Evolutionary conservation across 92 coral and sea anemone genomes (phyloP).

Genomic region (Metridium senile): DNA sequence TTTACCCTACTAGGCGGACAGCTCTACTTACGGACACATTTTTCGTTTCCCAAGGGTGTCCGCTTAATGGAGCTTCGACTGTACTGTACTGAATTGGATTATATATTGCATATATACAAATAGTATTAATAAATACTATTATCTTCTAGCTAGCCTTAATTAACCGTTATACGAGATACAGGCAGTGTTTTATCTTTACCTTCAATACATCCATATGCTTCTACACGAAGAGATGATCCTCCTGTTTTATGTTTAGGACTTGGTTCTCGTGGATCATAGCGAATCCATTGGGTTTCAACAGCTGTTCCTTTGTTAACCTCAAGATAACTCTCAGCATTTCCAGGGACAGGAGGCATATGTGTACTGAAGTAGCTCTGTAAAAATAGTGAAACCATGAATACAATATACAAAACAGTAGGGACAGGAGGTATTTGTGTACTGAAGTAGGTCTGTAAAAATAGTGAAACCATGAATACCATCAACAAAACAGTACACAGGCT

Average conservation of each 20-base stretch:
- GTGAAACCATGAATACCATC: background rate
- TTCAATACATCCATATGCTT: constrained; percentile 31
- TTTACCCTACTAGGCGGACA: too few relatives aligned
- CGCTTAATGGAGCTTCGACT: too few relatives aligned
- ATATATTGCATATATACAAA: too few relatives aligned
- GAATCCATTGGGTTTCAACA: constrained; percentile 21
- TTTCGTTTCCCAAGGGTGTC: too few relatives aligned
- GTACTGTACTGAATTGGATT: too few relatives aligned
- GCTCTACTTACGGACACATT: too few relatives aligned
- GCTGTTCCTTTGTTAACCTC: constrained; percentile 20
- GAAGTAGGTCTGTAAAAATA: constrained; percentile 10
- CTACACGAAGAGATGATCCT: constrained; percentile 26
- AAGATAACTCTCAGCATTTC: background rate
- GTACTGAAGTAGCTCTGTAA: constrained; percentile 8
- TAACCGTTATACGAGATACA: too few relatives aligned
- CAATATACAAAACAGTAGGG: too few relatives aligned
- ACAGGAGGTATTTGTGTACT: constrained; percentile 7
- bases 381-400: too few relatives aligned
- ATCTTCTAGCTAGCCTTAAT: too few relatives aligned
- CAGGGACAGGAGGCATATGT: constrained; percentile 17
- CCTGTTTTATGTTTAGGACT: constrained; percentile 4
- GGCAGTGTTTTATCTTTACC: too few relatives aligned
- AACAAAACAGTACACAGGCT: background rate
- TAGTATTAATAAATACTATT: too few relatives aligned
- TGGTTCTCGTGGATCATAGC: constrained; percentile 22